Base-by-base conservation (phyloP, 2,797 vertebrate genomes). In the Etheostoma nigrum region DNA sequence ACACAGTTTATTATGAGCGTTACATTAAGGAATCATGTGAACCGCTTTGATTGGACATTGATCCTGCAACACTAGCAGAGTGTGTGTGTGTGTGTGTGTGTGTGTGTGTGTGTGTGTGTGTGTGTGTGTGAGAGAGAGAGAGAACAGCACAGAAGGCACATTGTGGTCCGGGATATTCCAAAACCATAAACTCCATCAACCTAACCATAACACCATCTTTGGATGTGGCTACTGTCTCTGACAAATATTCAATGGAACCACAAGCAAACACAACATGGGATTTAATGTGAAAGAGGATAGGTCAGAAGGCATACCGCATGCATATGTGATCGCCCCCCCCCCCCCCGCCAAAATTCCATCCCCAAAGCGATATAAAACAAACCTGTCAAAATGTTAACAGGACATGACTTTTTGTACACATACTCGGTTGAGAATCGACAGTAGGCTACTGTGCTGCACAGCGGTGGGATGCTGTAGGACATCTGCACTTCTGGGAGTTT, bases 381-480 rank as follows among this genome's bases (percentile, higher is more conserved):
- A 88, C 75, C 83, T 87, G 88, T 18, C 89, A 89, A 93, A 90
- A 91, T 67, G 79, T 89, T 90, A 90, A 92, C 77, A 76, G 79
- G 74, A 76, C 86, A 67, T 88, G 86, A 76, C 84, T 79, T 68
- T 47, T 27, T 51, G 72, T 78, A 33, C 64, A 73, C 73, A 49
- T 75, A 76, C 55, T 9, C 5, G 71, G 73, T 57, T 16, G 71
- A 81, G 79, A 69, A 45, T 82, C 78, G 69, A 89, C 87, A 86
- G 77, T 69, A 23, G 44, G 80, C 86, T 85, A 77, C 92, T 90
- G 89, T 87, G 69, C 74, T 80, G 53, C 76, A 58, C 62, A n/a
- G 68, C 42, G 27, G 70, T 18, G 72, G 58, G 79, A 72, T 55
- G 18, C 78, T 6, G 74, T 36, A 72, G 73, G 88, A 72, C 64